Conservation (phyloP, 2,888 invertebrate species). For the Aquatica leii region DNA sequence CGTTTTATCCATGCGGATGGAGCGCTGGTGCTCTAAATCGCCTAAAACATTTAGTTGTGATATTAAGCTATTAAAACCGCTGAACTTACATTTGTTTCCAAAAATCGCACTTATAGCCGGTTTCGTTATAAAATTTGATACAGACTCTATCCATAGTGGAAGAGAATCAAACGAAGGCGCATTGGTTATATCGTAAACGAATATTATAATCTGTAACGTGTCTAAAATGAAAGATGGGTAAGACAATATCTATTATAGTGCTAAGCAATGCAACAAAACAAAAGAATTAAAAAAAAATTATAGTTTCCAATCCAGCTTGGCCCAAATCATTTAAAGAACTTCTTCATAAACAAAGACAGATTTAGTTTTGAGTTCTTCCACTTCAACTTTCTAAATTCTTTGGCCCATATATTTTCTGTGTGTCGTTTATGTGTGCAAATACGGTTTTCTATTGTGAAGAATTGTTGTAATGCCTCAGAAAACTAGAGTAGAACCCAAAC, state of each 20-base stretch:
- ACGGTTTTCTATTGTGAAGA: too few species aligned
- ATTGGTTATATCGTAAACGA: slow-evolving; percentile 87
- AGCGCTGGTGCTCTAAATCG: slow-evolving; percentile 77
- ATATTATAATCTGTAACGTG: slow-evolving; percentile 74
- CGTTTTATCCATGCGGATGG: slow-evolving; percentile 71
- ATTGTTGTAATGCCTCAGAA: too few species aligned
- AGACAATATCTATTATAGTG: background rate
- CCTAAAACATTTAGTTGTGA: slow-evolving; percentile 48
- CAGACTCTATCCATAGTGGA: slow-evolving; percentile 72
- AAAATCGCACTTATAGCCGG: slow-evolving; percentile 68
- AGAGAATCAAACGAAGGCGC: slow-evolving; percentile 80
- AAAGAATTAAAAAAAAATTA: too few species aligned
- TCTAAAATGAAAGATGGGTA: slow-evolving; percentile 13
- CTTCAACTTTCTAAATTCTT: too few species aligned
- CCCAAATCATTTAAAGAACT: too few species aligned
- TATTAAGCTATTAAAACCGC: too few species aligned
- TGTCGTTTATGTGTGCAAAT: too few species aligned
- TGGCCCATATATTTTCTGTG: too few species aligned
- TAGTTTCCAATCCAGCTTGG: too few species aligned
- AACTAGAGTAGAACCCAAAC: too few species aligned
- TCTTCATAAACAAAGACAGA: too few species aligned
- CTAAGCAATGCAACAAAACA: background rate
- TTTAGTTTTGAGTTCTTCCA: too few species aligned
- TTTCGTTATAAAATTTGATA: slow-evolving; percentile 60
- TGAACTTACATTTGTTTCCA: slow-evolving; percentile 72